Evolutionary conservation across 2,797 vertebrate genomes (phyloP).

Genomic region (Betta splendens): DNA sequence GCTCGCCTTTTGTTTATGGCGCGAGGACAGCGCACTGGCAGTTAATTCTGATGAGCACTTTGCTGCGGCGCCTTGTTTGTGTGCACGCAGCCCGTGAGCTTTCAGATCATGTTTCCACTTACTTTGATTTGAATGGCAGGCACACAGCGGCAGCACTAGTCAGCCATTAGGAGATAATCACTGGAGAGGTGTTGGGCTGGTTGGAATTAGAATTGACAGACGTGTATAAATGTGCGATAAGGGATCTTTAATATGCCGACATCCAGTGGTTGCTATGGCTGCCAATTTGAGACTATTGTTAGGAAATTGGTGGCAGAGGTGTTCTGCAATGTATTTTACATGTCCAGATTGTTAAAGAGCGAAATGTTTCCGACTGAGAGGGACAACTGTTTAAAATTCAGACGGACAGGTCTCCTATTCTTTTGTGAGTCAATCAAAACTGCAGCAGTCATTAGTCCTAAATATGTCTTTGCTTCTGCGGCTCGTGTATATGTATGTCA

Average conservation of each 20-base stretch:
- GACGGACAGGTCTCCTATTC: not conserved
- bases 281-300: slow-evolving; percentile 40
- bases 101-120: slow-evolving; percentile 34
- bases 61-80: slow-evolving; percentile 14
- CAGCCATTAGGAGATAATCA: slow-evolving; percentile 54
- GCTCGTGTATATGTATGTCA: not conserved
- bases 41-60: slow-evolving; percentile 4
- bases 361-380: slow-evolving; percentile 22
- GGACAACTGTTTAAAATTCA: slow-evolving; percentile 9
- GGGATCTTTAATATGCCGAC: slow-evolving; percentile 52
- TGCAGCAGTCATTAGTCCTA: not conserved
- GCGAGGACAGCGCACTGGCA: not conserved
- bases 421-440: not conserved
- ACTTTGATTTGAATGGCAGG: slow-evolving; percentile 44
- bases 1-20: slow-evolving; percentile 1
- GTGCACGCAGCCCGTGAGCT: slow-evolving; percentile 16
- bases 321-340: slow-evolving; percentile 25
- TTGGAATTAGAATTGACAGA: slow-evolving; percentile 47
- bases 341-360: slow-evolving; percentile 13
- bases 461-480: too few relatives aligned
- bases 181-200: slow-evolving; percentile 30
- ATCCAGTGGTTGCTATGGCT: slow-evolving; percentile 42
- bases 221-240: slow-evolving; percentile 43
- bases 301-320: slow-evolving; percentile 28
- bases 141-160: slow-evolving; percentile 34